Base-by-base conservation (phyloP, 2,113 vertebrate species). In the Charadrius vociferus region DNA sequence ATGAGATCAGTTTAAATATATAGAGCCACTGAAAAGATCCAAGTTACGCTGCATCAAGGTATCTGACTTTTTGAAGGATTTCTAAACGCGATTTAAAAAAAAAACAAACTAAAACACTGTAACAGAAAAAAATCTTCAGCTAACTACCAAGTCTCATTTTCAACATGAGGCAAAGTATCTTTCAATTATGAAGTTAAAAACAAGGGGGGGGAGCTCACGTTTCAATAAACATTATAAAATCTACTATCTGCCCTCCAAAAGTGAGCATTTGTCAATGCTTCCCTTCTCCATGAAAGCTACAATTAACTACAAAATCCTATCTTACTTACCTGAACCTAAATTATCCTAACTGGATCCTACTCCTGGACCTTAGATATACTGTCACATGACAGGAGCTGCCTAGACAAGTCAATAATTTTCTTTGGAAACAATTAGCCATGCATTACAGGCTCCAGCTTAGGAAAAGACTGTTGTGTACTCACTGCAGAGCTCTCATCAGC, bases 381-480 rank as follows among this genome's bases (percentile, higher is more conserved):
- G 41, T 93, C 72, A 93, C 32, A 58, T 74, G 83, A 70, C 63
- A 95, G 82, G 27, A 94, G 56, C 80, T 95, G 74, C 55, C 74
- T 86, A 86, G 86, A 86, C 8, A 96, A 88, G 62, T 30, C 70
- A 93, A 90, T 72, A 68, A 94, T 91, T 92, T 93, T 94, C 95
- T 93, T 95, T 97, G 80, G 93, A 92, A 95, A 95, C 59, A 86
- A 95, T 91, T 14, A 95, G 73, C 50, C 24, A 11, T 78, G 77
- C 53, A 36, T 82, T 91, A 73, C 73, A 88, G 88, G 66, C 83
- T 92, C 43, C 80, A 87, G 63, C 47, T 77, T 39, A 65, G 67
- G 84, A 78, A 91, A 71, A 93, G 58, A 45, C 56, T 58, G 55
- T 18, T 78, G 79, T 62, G 82, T 26, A 50, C 41, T 89, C 5